These are phyloP conservation scores for Calliphora vomitoria DNA, from an alignment of 2,888 invertebrate species.

Conservation along the genomic window DNA sequence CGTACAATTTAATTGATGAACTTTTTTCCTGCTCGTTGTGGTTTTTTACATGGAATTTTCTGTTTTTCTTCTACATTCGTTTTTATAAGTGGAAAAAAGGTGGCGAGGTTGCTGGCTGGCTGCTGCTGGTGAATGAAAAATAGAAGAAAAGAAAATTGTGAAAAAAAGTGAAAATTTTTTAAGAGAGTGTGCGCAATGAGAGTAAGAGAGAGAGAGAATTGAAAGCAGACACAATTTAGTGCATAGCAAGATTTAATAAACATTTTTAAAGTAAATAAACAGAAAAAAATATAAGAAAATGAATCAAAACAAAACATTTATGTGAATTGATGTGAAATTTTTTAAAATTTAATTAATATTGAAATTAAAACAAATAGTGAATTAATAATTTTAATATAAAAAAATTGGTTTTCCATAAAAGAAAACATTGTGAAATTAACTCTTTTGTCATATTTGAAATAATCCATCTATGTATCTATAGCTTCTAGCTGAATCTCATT, in stretches of 20 bases:
- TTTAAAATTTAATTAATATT: constrained; percentile 6
- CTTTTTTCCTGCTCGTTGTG: not conserved
- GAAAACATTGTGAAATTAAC: not conserved
- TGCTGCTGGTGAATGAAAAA: constrained; percentile 70
- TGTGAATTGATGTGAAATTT: not conserved
- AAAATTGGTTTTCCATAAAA: not conserved
- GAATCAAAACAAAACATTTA: constrained; percentile 47
- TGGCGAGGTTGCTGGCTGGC: constrained; percentile 52
- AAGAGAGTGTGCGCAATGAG: constrained; percentile 61
- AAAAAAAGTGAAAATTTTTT: constrained; percentile 39
- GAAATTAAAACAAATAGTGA: not conserved
- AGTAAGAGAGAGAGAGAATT: not conserved
- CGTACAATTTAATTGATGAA: constrained; percentile 40
- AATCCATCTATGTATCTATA: not conserved
- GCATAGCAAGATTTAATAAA: constrained; percentile 11
- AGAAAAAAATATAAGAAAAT: constrained; percentile 2
- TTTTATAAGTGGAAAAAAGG: not conserved
- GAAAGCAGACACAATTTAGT: not conserved
- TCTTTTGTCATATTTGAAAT: constrained; percentile 37
- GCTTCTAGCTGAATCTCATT: too few species aligned
- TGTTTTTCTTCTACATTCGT: constrained; percentile 31
- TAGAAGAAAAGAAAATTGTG: constrained; percentile 56
- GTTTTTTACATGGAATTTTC: constrained; percentile 59
- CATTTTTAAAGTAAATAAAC: constrained; percentile 36
- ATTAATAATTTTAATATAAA: not conserved